phyloP scores from a whole-genome alignment of 2,888 invertebrate genomes.

The Allolobophora icterica region DNA sequence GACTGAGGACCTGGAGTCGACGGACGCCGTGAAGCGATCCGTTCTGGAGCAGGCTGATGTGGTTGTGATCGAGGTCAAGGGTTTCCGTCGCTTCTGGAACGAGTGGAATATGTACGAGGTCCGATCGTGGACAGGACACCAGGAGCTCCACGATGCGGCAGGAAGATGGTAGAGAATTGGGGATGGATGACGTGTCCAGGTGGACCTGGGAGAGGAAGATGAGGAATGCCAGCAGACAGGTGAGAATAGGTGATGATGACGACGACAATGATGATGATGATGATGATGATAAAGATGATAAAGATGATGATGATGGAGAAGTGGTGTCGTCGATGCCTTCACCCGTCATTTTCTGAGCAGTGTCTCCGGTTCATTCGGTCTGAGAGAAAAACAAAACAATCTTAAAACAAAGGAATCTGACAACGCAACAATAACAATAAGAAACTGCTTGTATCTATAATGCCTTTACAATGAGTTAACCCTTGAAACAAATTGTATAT shows the following conservation, averaged over 20 bases:
- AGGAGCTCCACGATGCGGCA: slow-evolving; percentile 36
- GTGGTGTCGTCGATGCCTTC: not conserved
- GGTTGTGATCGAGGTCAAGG: slow-evolving; percentile 45
- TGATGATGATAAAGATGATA: not conserved
- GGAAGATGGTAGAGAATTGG: not conserved
- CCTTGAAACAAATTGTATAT: no score
- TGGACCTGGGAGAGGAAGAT: not conserved
- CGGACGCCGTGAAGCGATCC: slow-evolving; percentile 34
- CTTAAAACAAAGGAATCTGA: not conserved
- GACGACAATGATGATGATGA: not conserved
- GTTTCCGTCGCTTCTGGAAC: slow-evolving; percentile 36
- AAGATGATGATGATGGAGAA: not conserved
- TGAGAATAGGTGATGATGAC: not conserved
- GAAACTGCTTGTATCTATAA: no score
- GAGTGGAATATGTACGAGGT: slow-evolving; percentile 37
- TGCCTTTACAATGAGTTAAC: no score
- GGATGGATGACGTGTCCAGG: not conserved
- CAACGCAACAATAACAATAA: not conserved
- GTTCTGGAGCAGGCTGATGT: slow-evolving; percentile 41
- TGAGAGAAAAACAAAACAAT: not conserved
- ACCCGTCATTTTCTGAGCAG: not conserved
- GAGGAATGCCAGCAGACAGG: not conserved
- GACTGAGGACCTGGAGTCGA: slow-evolving; percentile 40
- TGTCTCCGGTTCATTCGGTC: not conserved
- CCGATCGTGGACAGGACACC: slow-evolving; percentile 33